Percentiles rank a stretch among this genome's conserved stretches.
These are phyloP conservation scores for Camponotus floridanus DNA, from an alignment of 1,140 invertebrate genomes.

Conservation along the genomic window DNA sequence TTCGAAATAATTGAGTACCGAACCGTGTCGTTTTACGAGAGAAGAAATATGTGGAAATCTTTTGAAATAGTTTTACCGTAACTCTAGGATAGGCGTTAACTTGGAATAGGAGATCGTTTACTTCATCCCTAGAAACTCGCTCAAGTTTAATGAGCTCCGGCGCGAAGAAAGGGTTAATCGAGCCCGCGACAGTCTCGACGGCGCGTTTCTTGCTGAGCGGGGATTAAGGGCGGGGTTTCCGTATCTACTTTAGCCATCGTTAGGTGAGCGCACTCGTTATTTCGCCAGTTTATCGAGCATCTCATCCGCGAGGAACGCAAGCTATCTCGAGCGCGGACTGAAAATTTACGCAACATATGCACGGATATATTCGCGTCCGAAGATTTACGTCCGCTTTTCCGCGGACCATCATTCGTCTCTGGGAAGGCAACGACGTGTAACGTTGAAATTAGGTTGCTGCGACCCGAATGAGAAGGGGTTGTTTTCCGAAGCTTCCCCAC, in stretches of 20 bases:
- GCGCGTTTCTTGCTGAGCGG: constrained; percentile 31
- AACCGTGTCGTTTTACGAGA: too few species aligned
- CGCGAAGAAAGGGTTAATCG: constrained; percentile 50
- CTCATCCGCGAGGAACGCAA: constrained; percentile 15
- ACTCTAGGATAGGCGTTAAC: neutral
- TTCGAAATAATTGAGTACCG: neutral
- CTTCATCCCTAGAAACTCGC: constrained; percentile 1
- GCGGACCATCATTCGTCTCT: neutral
- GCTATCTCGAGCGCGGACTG: neutral
- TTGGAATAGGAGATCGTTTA: neutral
- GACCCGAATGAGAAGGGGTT: neutral
- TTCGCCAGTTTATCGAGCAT: constrained; percentile 37
- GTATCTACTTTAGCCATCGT: constrained; percentile 41
- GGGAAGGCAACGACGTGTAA: neutral
- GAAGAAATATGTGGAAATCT: neutral
- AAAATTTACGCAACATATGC: constrained; percentile 27
- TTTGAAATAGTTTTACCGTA: neutral
- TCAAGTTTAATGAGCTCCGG: constrained; percentile 21
- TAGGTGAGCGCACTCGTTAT: constrained; percentile 12
- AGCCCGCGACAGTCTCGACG: constrained; percentile 23
- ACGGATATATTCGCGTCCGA: constrained; percentile 32
- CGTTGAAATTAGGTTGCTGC: constrained; percentile 43
- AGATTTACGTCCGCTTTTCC: constrained; percentile 43
- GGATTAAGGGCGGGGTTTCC: constrained; percentile 46
- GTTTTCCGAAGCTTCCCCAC: constrained; percentile 25